Percentiles rank a stretch among this genome's conserved stretches.
These are phyloP conservation scores for Encarsia formosa DNA, from an alignment of 2,888 invertebrate species.

Conservation along the genomic window DNA sequence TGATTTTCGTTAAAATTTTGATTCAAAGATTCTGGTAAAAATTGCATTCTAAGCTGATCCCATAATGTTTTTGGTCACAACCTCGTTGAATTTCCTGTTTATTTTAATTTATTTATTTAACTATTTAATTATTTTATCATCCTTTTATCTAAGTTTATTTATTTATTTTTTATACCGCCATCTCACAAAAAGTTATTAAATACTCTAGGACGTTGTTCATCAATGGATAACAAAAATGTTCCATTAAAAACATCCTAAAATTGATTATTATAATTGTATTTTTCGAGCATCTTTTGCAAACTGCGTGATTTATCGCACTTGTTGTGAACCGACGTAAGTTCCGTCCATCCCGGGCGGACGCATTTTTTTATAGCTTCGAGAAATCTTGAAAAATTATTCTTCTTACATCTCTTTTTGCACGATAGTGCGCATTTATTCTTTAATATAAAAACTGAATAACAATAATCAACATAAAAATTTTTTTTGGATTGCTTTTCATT, in stretches of 20 bases:
- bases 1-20: too few species aligned
- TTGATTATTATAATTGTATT: slow-evolving; percentile 12
- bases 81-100: slow-evolving; percentile 36
- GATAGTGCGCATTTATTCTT: slow-evolving; percentile 3
- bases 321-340: slow-evolving; percentile 6
- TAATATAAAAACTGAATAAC: not conserved
- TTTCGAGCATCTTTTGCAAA: slow-evolving; percentile 2
- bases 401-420: not conserved
- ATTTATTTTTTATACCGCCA: slow-evolving; percentile 5
- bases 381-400: slow-evolving; percentile 24
- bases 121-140: not conserved
- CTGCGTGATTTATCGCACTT: slow-evolving; percentile 5
- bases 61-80: slow-evolving; percentile 49
- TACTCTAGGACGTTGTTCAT: slow-evolving; percentile 13
- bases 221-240: slow-evolving; percentile 11
- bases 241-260: slow-evolving; percentile 18
- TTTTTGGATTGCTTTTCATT: slow-evolving; percentile 10
- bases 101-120: slow-evolving; percentile 5
- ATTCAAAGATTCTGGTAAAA: slow-evolving; percentile 34
- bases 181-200: slow-evolving; percentile 14
- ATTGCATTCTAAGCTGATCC: slow-evolving; percentile 49
- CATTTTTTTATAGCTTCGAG: slow-evolving; percentile 12
- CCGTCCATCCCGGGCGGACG: slow-evolving; percentile 26
- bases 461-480: slow-evolving; percentile 5
- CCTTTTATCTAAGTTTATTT: not conserved